Percentiles rank a stretch among this genome's conserved stretches.
phyloP scores from a whole-genome alignment of 2,888 invertebrate species.

The Metallyticus violacea region DNA sequence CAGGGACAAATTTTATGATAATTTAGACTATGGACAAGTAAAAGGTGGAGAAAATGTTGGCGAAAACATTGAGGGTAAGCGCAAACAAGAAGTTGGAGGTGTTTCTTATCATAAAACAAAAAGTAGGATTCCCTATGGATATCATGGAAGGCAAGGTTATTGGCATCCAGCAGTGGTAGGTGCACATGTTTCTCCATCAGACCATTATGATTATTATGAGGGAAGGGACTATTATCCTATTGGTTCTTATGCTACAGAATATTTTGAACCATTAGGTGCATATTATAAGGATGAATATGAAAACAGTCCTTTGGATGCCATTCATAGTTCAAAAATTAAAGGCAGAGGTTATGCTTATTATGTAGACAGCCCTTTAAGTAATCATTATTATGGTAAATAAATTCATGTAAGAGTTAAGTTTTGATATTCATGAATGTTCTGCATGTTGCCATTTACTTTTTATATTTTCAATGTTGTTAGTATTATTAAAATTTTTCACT shows the following conservation, averaged over 20 bases:
- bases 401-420: neutral
- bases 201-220: neutral
- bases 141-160: neutral
- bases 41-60: slow-evolving; percentile 7
- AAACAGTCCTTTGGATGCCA: neutral
- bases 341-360: slow-evolving; percentile 9
- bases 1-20: slow-evolving; percentile 17
- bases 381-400: neutral
- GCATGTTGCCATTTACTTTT: too few relatives aligned
- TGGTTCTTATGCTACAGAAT: neutral
- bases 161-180: neutral
- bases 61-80: neutral
- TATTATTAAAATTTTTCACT: too few relatives aligned
- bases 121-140: neutral
- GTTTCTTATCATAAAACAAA: neutral
- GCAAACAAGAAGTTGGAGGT: neutral
- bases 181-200: neutral
- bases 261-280: neutral
- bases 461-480: too few relatives aligned
- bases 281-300: neutral
- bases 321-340: neutral
- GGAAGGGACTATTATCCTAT: neutral
- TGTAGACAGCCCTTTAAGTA: neutral
- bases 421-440: neutral
- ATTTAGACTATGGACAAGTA: slow-evolving; percentile 19